Conservation (phyloP, 2,113 vertebrate genomes). For the Acrocephalus kingi region DNA sequence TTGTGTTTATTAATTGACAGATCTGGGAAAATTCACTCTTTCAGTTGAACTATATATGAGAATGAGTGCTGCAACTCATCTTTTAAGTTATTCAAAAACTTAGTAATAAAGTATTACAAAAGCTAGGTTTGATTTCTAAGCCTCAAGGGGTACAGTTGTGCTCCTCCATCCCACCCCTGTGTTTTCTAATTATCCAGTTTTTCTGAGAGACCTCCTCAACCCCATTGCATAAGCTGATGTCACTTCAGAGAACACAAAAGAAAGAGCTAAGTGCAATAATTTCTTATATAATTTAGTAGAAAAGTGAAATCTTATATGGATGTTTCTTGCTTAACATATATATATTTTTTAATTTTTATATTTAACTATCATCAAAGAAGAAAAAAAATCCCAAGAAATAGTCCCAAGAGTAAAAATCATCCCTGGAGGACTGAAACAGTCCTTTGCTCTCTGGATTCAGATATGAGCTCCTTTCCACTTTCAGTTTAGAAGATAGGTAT, state of each 20-base stretch:
- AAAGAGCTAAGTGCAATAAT: not conserved
- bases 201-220: not conserved
- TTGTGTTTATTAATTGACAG: not conserved
- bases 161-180: not conserved
- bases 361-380: not conserved
- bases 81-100: not conserved
- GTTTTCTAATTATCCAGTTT: not conserved
- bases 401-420: not conserved
- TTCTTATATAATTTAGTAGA: not conserved
- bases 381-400: not conserved
- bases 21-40: not conserved
- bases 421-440: not conserved
- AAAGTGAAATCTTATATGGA: not conserved
- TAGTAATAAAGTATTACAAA: not conserved
- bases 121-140: not conserved
- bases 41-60: not conserved
- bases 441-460: not conserved
- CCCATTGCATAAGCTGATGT: not conserved
- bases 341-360: not conserved
- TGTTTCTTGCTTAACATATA: not conserved
- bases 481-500: not conserved
- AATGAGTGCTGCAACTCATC: not conserved
- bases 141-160: not conserved
- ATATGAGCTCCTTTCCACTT: not conserved
- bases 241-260: not conserved